A percentile compares a stretch with the other conserved stretches of the same genome.
These are phyloP conservation scores for Notocelia uddmanniana DNA, from an alignment of 2,888 invertebrate genomes.

Conservation along the genomic window DNA sequence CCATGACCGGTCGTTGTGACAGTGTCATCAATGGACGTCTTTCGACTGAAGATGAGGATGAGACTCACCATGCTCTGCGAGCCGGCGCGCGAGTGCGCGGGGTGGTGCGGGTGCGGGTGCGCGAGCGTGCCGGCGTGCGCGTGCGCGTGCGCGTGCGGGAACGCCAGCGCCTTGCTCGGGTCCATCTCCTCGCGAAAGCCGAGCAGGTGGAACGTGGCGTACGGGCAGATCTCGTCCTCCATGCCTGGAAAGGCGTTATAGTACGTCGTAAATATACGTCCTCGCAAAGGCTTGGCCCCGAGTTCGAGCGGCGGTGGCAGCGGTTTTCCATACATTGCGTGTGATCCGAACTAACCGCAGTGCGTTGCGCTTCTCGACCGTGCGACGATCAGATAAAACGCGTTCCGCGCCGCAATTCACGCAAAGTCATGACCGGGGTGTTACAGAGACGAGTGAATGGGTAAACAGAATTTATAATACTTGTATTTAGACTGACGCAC, in stretches of 20 bases:
- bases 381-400: too few relatives aligned
- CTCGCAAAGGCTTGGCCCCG: constrained; percentile 4
- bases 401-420: too few relatives aligned
- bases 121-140: constrained; percentile 94
- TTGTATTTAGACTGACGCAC: not conserved
- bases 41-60: not conserved
- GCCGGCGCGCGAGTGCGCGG: constrained; percentile 93
- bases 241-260: constrained; percentile 87
- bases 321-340: too few relatives aligned
- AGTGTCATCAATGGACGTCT: too few relatives aligned
- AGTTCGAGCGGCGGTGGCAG: too few relatives aligned
- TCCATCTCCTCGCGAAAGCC: constrained; percentile 99
- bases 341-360: too few relatives aligned
- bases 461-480: too few relatives aligned
- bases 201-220: constrained; percentile 97
- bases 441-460: too few relatives aligned
- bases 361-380: too few relatives aligned
- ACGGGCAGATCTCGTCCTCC: constrained; percentile 98
- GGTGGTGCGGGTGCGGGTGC: constrained; percentile 90
- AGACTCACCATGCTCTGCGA: constrained; percentile 93
- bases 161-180: constrained; percentile 94
- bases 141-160: constrained; percentile 93
- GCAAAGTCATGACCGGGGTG: too few relatives aligned
- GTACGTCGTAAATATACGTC: not conserved
- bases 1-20: too few relatives aligned